Evolutionary conservation across 2,113 vertebrate genomes (phyloP).

Genomic region (Lepus timidus): DNA sequence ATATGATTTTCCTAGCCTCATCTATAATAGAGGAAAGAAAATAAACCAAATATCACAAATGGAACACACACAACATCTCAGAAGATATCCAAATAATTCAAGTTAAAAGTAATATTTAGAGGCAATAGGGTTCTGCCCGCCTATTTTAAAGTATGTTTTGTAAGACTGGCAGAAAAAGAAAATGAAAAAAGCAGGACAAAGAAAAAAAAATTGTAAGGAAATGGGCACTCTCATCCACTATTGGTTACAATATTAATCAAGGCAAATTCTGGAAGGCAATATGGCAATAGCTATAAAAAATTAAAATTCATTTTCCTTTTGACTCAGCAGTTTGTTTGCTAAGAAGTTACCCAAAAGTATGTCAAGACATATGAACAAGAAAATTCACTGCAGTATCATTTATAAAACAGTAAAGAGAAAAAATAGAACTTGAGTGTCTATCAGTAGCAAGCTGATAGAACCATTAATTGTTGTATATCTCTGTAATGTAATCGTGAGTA

Average conservation of each 20-base stretch:
- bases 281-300: not conserved
- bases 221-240: not conserved
- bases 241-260: not conserved
- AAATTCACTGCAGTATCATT: not conserved
- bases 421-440: not conserved
- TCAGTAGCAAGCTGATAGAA: not conserved
- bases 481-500: not conserved
- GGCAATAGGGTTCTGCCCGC: not conserved
- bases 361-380: slow-evolving; percentile 5
- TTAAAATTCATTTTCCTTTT: slow-evolving; percentile 62
- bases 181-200: not conserved
- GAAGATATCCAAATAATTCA: not conserved
- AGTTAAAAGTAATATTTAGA: not conserved
- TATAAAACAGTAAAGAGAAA: slow-evolving; percentile 10
- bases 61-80: not conserved
- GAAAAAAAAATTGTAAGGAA: not conserved
- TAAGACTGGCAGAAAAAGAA: not conserved
- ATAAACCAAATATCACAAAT: not conserved
- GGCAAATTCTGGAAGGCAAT: slow-evolving; percentile 42
- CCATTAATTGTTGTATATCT: not conserved
- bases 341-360: slow-evolving; percentile 47
- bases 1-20: not conserved
- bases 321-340: slow-evolving; percentile 64
- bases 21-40: not conserved
- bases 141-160: slow-evolving; percentile 9